phyloP scores from a whole-genome alignment of 2,797 vertebrate species.

The Yasuhikotakia modesta region DNA sequence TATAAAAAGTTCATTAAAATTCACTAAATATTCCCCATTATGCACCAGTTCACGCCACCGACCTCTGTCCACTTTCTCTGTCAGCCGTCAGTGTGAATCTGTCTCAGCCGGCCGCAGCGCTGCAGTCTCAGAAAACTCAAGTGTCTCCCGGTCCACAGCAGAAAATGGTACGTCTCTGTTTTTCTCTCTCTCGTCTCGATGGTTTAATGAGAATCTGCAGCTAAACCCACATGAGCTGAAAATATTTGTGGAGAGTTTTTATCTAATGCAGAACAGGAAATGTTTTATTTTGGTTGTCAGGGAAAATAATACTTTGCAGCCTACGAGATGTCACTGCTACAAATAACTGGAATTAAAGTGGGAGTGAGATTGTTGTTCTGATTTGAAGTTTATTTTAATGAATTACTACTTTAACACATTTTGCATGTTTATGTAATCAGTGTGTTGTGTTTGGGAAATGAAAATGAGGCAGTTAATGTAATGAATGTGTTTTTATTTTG shows the following conservation, averaged over 20 bases:
- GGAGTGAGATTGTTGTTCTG: background rate
- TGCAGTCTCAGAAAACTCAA: conserved; percentile 81
- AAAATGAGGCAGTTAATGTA: no score
- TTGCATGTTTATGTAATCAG: no score
- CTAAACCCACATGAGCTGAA: background rate
- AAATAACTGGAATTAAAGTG: background rate
- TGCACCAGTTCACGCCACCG: background rate
- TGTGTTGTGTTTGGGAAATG: no score
- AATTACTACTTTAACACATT: no score
- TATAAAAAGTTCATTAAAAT: no score
- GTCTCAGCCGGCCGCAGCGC: conserved; percentile 80
- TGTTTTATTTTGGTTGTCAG: background rate
- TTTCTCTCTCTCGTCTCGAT: background rate
- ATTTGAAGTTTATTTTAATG: no score
- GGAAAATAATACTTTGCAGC: background rate
- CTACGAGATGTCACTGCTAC: background rate
- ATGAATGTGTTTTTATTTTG: no score
- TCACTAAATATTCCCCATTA: background rate
- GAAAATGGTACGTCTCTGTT: conserved; percentile 55
- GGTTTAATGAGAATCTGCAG: background rate
- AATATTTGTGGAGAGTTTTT: background rate
- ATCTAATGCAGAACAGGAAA: background rate
- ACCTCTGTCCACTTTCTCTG: background rate
- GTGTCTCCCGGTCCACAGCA: conserved; percentile 69
- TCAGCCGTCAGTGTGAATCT: conserved; percentile 79